phyloP scores from a whole-genome alignment of 2,797 vertebrate species.

The Cirrhinus mrigala region DNA sequence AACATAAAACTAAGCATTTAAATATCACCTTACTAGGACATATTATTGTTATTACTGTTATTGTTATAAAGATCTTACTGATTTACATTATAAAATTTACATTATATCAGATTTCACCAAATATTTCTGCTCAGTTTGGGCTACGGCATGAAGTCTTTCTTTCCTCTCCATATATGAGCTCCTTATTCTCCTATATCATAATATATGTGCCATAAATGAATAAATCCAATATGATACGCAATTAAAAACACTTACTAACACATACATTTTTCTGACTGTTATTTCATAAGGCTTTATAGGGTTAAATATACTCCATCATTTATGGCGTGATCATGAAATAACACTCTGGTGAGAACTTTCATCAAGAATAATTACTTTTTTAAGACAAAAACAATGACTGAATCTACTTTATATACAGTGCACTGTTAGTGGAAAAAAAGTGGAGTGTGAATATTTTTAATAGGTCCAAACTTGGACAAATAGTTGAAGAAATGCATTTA shows the following conservation, averaged over 20 bases:
- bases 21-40: too few species aligned
- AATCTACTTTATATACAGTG: neutral
- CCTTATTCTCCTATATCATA: neutral
- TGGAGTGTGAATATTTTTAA: neutral
- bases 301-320: neutral
- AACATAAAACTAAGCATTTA: neutral
- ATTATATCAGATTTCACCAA: neutral
- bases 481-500: conserved; percentile 12
- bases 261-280: neutral
- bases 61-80: too few species aligned
- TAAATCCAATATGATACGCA: neutral
- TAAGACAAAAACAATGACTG: neutral
- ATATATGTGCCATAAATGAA: neutral
- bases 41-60: too few species aligned
- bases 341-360: neutral
- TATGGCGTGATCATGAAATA: neutral
- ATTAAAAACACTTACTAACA: neutral
- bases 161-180: neutral
- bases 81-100: too few species aligned
- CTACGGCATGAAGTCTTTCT: neutral
- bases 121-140: neutral
- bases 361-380: neutral
- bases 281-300: neutral
- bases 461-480: neutral
- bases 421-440: neutral